Percentiles rank a stretch among this genome's conserved stretches.
phyloP scores from a whole-genome alignment of 1,140 invertebrate species.

The Venustaconcha ellipsiformis region DNA sequence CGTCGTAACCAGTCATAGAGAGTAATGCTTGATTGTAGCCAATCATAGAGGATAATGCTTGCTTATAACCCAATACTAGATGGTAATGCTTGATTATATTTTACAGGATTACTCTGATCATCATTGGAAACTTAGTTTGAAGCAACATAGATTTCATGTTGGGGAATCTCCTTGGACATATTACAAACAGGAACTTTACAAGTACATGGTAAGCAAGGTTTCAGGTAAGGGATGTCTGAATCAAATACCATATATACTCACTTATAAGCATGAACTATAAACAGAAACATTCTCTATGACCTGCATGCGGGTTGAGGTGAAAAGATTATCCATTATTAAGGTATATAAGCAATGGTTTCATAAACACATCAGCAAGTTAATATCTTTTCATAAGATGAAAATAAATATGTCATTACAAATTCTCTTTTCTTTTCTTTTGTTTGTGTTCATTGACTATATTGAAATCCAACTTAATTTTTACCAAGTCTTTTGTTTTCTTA shows the following conservation, averaged over 20 bases:
- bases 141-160: slow-evolving; percentile 52
- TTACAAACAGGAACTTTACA: slow-evolving; percentile 53
- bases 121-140: slow-evolving; percentile 63
- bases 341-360: background rate
- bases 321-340: background rate
- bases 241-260: background rate
- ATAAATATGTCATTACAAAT: background rate
- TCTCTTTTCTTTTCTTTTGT: background rate
- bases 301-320: no score
- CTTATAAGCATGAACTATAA: background rate
- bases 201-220: slow-evolving; percentile 47
- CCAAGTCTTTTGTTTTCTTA: background rate
- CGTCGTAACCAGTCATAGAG: no score
- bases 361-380: background rate
- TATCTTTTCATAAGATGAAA: background rate
- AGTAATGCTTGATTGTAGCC: no score
- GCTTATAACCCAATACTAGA: no score
- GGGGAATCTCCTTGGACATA: slow-evolving; percentile 61
- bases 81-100: no score
- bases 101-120: slow-evolving; percentile 46
- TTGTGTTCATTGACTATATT: background rate
- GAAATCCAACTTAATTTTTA: background rate
- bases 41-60: no score
- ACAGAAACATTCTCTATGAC: background rate
- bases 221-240: background rate